Base-by-base conservation (phyloP, 2,797 vertebrate species). In the Enoplosus armatus region DNA sequence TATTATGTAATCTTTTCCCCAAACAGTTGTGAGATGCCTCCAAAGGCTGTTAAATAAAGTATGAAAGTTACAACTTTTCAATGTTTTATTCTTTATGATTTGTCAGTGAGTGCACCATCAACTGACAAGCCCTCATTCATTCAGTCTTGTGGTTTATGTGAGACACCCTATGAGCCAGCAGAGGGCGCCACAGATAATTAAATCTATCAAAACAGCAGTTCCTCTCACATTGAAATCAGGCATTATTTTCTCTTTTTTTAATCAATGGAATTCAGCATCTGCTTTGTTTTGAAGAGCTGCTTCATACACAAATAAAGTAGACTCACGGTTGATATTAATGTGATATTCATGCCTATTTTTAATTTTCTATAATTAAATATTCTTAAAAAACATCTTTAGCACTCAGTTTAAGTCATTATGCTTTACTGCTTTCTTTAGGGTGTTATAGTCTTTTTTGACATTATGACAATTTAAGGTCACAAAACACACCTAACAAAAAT, bases 121-220 rank as follows among this genome's bases (percentile, higher is more conserved):
- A 45, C 9, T 60, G 11, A 43, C 0, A 15, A 18, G 0, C 16
- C 20, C 7, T 33, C 22, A 1, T 50, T 55, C 3, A 24, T 10
- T 18, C 24, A 29, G 14, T 10, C 0, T 4, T 60, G 12, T n/a
- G 6, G 12, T 69, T 62, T 3, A 6, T 65, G 67, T 60, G 7
- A 0, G 0, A 37, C 20, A 53, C 18, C 14, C 8, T 2, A 0
- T 4, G 0, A 47, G 26, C 87, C 93, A 93, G 71, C 79, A 93
- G 93, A 91, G 86, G 91, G 86, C 62, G 58, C 83, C 75, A 90
- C 11, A 90, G 35, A 43, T 76, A 76, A 80, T 75, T 69, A 12
- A 29, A 59, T 72, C 0, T 14, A 59, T 77, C 48, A 64, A 77
- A 68, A 75, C 20, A 35, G 9, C 1, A 2, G 2, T 1, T 62